Evolutionary conservation across 2,888 invertebrate species (phyloP).

Genomic region (Blomia tropicalis): DNA sequence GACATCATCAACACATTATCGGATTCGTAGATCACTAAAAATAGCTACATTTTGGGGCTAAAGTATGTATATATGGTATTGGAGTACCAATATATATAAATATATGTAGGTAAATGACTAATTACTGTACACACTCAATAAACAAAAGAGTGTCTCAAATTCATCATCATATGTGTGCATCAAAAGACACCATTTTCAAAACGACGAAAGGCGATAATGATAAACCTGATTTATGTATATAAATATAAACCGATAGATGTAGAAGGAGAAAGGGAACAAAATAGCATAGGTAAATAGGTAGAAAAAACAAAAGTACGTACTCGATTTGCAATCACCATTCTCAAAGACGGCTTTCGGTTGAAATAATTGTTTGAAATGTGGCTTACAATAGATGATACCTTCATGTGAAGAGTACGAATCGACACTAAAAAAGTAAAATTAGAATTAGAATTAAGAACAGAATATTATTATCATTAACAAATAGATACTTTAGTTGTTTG

Average conservation of each 20-base stretch:
- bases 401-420: conserved; percentile 85
- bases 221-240: no score
- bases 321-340: conserved; percentile 27
- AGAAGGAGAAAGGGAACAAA: no score
- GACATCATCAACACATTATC: neutral
- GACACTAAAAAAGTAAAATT: conserved; percentile 45
- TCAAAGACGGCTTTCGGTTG: conserved; percentile 57
- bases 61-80: no score
- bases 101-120: neutral
- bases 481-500: conserved; percentile 54
- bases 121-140: neutral
- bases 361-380: conserved; percentile 80
- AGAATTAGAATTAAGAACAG: neutral
- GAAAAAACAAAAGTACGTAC: neutral
- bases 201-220: no score
- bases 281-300: no score
- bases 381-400: conserved; percentile 72
- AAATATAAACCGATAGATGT: no score
- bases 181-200: no score
- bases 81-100: no score
- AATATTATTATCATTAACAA: neutral
- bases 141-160: no score
- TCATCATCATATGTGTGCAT: no score
- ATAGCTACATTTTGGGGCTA: no score
- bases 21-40: neutral